Percentiles rank a stretch among this genome's conserved stretches.
Conservation (phyloP, 2,797 vertebrate genomes). For the Lepus oiostolus region DNA sequence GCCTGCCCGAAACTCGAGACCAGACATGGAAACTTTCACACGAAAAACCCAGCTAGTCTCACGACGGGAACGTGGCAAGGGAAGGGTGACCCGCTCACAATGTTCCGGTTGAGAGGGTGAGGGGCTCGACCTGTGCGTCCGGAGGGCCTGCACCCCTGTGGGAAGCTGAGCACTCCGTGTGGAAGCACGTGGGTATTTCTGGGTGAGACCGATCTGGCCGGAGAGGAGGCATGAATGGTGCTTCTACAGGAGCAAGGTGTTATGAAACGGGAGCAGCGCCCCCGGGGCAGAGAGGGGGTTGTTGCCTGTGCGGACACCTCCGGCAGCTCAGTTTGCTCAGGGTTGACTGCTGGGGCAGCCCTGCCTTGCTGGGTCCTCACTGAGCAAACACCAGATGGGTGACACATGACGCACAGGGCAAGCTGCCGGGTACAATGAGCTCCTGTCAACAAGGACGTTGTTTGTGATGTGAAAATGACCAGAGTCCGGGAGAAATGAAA, state of each 20-base stretch:
- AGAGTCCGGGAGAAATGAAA: not conserved
- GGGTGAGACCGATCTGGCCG: not conserved
- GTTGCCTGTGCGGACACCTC: not conserved
- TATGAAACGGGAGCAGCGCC: not conserved
- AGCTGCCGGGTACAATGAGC: not conserved
- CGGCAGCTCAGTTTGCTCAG: not conserved
- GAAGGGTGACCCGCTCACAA: not conserved
- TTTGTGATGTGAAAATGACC: not conserved
- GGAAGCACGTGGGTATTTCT: not conserved
- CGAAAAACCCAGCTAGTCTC: not conserved
- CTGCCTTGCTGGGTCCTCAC: not conserved
- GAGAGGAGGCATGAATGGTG: not conserved
- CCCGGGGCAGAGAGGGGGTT: not conserved
- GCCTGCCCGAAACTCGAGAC: not conserved
- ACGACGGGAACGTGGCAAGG: not conserved
- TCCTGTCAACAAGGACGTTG: not conserved
- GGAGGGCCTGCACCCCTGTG: not conserved
- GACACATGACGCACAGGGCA: not conserved
- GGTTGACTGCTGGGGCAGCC: not conserved
- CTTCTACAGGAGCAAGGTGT: not conserved
- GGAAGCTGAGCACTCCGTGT: not conserved
- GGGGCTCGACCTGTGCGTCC: not conserved
- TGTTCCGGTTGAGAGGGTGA: not conserved
- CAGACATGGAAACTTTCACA: not conserved
- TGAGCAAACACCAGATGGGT: not conserved